These are phyloP conservation scores for Oligia strigilis DNA, from an alignment of 2,888 invertebrate species.

Conservation along the genomic window DNA sequence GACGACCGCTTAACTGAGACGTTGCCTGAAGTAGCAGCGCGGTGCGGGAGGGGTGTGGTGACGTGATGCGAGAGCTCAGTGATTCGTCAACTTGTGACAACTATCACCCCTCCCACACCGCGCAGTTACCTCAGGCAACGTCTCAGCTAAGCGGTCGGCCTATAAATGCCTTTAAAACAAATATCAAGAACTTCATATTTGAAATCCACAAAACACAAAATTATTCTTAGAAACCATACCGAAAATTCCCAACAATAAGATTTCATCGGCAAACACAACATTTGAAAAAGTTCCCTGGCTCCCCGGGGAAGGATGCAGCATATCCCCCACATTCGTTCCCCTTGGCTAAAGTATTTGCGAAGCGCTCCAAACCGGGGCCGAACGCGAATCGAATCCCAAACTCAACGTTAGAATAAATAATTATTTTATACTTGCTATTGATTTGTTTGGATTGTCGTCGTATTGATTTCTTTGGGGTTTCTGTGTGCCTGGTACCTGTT, in stretches of 20 bases:
- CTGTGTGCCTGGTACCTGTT: conserved; percentile 2
- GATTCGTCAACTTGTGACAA: no score
- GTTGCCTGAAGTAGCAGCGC: no score
- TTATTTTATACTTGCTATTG: conserved; percentile 58
- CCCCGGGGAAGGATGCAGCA: conserved; percentile 49
- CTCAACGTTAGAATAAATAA: conserved; percentile 62
- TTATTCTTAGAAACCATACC: conserved; percentile 2
- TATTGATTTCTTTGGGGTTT: conserved; percentile 35
- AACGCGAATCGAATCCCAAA: conserved; percentile 57
- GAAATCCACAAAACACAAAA: background rate
- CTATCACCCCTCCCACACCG: no score
- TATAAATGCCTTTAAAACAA: background rate
- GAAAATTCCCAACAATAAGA: conserved; percentile 39
- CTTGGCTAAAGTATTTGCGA: conserved; percentile 66
- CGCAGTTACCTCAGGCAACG: no score
- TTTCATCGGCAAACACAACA: conserved; percentile 49
- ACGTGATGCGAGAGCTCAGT: no score
- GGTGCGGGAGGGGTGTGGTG: no score
- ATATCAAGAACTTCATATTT: background rate
- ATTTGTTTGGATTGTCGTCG: conserved; percentile 46
- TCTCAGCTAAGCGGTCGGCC: no score
- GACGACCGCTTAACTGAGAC: no score
- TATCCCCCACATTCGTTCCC: conserved; percentile 59
- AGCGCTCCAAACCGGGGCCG: conserved; percentile 60
- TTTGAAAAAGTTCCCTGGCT: conserved; percentile 42